Base-by-base conservation (phyloP, 2,888 invertebrate species). In the Hemicrepidius hirtus region DNA sequence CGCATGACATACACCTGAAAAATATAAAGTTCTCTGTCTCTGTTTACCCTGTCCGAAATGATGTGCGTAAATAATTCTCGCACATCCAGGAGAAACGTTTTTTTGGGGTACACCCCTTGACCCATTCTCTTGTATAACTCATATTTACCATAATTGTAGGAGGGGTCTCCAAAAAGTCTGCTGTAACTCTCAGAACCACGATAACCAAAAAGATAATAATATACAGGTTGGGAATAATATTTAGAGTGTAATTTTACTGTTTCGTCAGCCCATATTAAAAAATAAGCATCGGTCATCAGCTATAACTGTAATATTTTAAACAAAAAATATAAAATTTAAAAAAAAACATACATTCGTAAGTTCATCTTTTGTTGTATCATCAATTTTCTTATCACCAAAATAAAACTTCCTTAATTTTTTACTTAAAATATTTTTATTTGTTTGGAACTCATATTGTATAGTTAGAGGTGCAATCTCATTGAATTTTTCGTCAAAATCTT, bases 1-100 rank as follows among this genome's bases (percentile, higher is more conserved):
- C 0, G 94, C 95, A 82, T 96, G 95, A 65, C 93, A 93, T 0
- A 94, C 93, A 62, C 95, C 93, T 57, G 7, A n/a, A n/a, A n/a
- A n/a, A n/a, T n/a, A n/a, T n/a, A n/a, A n/a, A n/a, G n/a, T n/a
- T n/a, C n/a, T n/a, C n/a, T n/a, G n/a, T n/a, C n/a, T n/a, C n/a
- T n/a, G n/a, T n/a, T n/a, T n/a, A n/a, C n/a, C n/a, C n/a, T n/a
- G n/a, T n/a, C n/a, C n/a, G n/a, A n/a, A n/a, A n/a, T n/a, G n/a
- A n/a, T n/a, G n/a, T n/a, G n/a, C n/a, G n/a, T n/a, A n/a, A n/a
- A n/a, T n/a, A n/a, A n/a, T n/a, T n/a, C n/a, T n/a, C n/a, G n/a
- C n/a, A n/a, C n/a, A n/a, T n/a, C n/a, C n/a, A n/a, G n/a, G n/a
- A n/a, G n/a, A n/a, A n/a, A n/a, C n/a, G n/a, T n/a, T n/a, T n/a